Percentiles rank a stretch among this genome's conserved stretches.
These are phyloP conservation scores for Morinoia aosen DNA, from an alignment of 2,888 invertebrate genomes.

Conservation along the genomic window DNA sequence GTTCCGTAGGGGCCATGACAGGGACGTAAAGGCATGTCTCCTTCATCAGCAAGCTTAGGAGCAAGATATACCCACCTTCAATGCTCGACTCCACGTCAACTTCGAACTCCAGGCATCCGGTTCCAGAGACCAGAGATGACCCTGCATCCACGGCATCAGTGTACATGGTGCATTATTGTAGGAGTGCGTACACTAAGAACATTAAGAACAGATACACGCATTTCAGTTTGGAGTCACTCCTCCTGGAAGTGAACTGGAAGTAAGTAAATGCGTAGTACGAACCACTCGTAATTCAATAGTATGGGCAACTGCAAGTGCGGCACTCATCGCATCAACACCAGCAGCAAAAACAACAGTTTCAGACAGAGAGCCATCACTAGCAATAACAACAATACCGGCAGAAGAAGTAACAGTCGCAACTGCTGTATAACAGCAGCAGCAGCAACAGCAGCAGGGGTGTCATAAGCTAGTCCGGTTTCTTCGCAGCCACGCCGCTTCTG, in stretches of 20 bases:
- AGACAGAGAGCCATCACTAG: too few species aligned
- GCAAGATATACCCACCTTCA: background rate
- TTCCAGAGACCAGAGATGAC: background rate
- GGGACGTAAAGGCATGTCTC: background rate
- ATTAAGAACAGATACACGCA: background rate
- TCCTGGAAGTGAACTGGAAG: background rate
- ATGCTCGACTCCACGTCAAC: background rate
- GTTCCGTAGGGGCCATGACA: background rate
- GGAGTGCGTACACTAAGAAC: background rate
- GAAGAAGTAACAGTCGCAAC: background rate
- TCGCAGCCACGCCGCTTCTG: constrained; percentile 33
- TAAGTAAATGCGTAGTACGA: background rate
- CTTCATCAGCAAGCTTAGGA: background rate
- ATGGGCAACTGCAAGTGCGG: background rate
- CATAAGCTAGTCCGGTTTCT: constrained; percentile 7
- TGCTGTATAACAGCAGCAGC: background rate
- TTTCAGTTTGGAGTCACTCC: background rate
- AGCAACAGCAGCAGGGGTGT: background rate
- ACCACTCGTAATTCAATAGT: background rate
- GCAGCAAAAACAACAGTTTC: too few species aligned
- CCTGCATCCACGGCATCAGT: background rate
- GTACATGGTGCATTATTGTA: background rate
- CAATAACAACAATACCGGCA: background rate
- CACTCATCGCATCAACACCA: too few species aligned
- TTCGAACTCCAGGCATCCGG: background rate